Percentiles rank a stretch among this genome's conserved stretches.
Conservation (phyloP, 1,140 invertebrate genomes). For the Lasioglossum albipes region DNA sequence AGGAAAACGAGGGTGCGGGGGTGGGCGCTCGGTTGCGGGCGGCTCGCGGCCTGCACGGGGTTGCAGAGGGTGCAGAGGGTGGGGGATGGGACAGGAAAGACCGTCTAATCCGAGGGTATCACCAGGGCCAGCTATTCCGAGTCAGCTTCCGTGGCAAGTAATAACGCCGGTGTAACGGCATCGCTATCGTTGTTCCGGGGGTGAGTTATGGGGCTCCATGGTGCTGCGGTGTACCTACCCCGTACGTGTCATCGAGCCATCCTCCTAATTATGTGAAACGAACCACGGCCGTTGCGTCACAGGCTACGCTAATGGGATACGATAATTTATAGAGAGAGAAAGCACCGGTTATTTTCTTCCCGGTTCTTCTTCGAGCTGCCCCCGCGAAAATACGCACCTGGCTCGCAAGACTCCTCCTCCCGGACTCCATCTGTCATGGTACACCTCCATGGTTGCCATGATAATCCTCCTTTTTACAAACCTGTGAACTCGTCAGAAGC, state of each 20-base stretch:
- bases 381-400: background rate
- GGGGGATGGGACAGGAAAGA: slow-evolving; percentile 22
- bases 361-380: no score
- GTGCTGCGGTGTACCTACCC: slow-evolving; percentile 22
- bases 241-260: slow-evolving; percentile 49
- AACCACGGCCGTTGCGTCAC: slow-evolving; percentile 32
- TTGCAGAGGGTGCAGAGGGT: no score
- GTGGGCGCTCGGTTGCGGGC: no score
- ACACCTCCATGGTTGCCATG: no score
- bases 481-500: no score
- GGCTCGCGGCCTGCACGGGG: no score
- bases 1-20: slow-evolving; percentile 31
- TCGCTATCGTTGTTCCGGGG: slow-evolving; percentile 33
- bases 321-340: slow-evolving; percentile 35
- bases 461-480: no score
- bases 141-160: slow-evolving; percentile 47
- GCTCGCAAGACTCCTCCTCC: no score
- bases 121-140: slow-evolving; percentile 35
- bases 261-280: slow-evolving; percentile 49
- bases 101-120: slow-evolving; percentile 46
- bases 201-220: slow-evolving; percentile 41
- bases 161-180: slow-evolving; percentile 44
- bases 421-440: no score
- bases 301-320: slow-evolving; percentile 36
- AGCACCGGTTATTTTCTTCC: slow-evolving; percentile 24